A percentile compares a stretch with the other conserved stretches of the same genome.
Evolutionary conservation across 2,797 vertebrate genomes (phyloP).

Genomic region (Urosaurus nigricauda): DNA sequence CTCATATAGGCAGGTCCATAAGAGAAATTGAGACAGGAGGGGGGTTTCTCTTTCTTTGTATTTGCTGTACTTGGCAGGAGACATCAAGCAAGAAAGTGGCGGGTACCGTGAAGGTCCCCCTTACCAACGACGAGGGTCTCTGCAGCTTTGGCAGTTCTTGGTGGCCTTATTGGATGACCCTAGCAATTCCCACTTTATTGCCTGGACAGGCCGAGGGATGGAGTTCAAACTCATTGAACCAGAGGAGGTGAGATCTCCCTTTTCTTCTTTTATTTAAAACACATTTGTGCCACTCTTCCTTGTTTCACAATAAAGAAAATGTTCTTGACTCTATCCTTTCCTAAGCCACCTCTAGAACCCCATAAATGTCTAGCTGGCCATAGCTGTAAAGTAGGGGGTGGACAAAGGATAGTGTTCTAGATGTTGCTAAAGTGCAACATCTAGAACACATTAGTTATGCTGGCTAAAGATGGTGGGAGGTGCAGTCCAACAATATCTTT

Average conservation of each 20-base stretch:
- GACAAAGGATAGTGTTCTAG: too few relatives aligned
- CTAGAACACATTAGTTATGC: too few relatives aligned
- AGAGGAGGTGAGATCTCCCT: constrained; percentile 87
- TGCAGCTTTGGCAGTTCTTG: constrained; percentile 98
- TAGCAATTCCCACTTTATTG: constrained; percentile 93
- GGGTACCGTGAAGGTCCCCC: constrained; percentile 90
- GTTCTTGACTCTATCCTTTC: too few relatives aligned
- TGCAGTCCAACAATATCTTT: too few relatives aligned
- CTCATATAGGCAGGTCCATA: too few relatives aligned
- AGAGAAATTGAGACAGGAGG: too few relatives aligned
- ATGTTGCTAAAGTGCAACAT: too few relatives aligned
- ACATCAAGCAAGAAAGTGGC: constrained; percentile 91
- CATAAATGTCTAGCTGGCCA: not conserved
- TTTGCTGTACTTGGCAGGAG: constrained; percentile 78
- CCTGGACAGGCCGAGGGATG: constrained; percentile 98
- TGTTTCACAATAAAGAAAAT: not conserved
- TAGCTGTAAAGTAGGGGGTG: too few relatives aligned
- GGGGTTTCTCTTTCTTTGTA: not conserved
- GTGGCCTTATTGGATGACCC: constrained; percentile 94
- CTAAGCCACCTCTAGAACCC: not conserved
- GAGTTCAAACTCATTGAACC: constrained; percentile 99
- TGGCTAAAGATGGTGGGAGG: too few relatives aligned
- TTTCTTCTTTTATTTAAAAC: not conserved
- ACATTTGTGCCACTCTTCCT: not conserved
- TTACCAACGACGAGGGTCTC: constrained; percentile 94